Evolutionary conservation across 1,140 invertebrate species (phyloP), one percentile per base, ranked within the genome.

Genomic region (Pseudomyrmex gracilis): DNA sequence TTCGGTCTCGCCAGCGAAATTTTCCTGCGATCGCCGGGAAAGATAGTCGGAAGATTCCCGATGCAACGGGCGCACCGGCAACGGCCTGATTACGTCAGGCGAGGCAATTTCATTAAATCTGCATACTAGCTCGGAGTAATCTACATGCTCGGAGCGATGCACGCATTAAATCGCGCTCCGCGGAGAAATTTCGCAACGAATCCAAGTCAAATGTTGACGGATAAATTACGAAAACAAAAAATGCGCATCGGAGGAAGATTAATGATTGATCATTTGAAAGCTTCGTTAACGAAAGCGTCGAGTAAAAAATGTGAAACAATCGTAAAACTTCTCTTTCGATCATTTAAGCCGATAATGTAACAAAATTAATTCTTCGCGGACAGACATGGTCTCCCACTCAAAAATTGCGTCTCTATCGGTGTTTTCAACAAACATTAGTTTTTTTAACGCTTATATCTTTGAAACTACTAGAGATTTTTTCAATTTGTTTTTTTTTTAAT

Each of bases 61-160:
- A 78, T 45, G 71, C 43, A 73, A 57, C 57, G 53, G 8, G 12
- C 51, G 43, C 70, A 2, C 34, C 24, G 20, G 66, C 53, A 61
- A 76, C 53, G 58, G 70, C 60, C 85, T 87, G 82, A 71, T 88
- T 87, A 82, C 86, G 74, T 87, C 82, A 84, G 64, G 20, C 20
- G 34, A 10, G 66, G 60, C 82, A 71, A 73, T 87, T 87, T 74
- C 86, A 74, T 84, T 24, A 70, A 80, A 87, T 87, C 63, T 87
- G 73, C 82, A 84, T 87, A 80, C 20, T 51, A 43, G 57, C 71
- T 71, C 60, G 24, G 24, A 80, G 45, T 73, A 51, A 61, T 73
- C 51, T 66, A 57, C 20, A 15, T 63, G 68, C 76, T 24, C 55
- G n/a, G 17, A 17, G 53, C 83, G 2, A 45, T 61, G 17, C 51